Evolutionary conservation across 2,888 invertebrate genomes (phyloP).

Genomic region (Sylvicola cinctus): DNA sequence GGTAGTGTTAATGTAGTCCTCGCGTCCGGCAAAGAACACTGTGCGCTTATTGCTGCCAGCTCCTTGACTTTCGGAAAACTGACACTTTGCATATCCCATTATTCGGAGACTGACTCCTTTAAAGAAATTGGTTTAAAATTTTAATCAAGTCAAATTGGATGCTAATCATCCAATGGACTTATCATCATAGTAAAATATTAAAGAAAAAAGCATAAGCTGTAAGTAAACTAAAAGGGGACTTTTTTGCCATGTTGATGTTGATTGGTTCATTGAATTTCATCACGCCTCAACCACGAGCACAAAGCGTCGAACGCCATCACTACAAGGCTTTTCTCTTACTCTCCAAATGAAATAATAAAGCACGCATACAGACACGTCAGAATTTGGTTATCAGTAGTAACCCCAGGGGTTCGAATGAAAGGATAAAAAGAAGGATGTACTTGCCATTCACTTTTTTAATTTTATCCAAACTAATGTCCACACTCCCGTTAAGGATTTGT

Average conservation of each 20-base stretch:
- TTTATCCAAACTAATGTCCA: conserved; percentile 17
- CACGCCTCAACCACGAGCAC: too few species aligned
- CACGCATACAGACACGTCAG: neutral
- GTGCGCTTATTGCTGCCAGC: conserved; percentile 17
- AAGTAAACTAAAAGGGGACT: too few species aligned
- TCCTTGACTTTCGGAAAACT: conserved; percentile 26
- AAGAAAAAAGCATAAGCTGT: too few species aligned
- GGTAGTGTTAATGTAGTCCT: conserved; percentile 29
- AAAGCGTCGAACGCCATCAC: too few species aligned
- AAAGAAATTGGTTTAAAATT: conserved; percentile 6
- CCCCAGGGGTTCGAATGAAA: too few species aligned
- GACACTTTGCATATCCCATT: conserved; percentile 30
- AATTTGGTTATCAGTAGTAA: too few species aligned
- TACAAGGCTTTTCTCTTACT: too few species aligned
- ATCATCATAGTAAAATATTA: neutral
- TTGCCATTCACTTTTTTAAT: conserved; percentile 19
- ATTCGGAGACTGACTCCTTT: conserved; percentile 31
- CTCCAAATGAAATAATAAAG: neutral
- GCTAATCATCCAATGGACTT: neutral
- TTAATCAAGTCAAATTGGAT: neutral
- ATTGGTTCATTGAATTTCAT: too few species aligned
- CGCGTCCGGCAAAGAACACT: conserved; percentile 26
- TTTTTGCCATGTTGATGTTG: too few species aligned
- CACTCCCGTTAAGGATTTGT: conserved; percentile 17
- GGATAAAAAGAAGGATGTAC: too few species aligned